These are phyloP conservation scores for Encarsia formosa DNA, from an alignment of 2,888 invertebrate genomes.

Conservation along the genomic window DNA sequence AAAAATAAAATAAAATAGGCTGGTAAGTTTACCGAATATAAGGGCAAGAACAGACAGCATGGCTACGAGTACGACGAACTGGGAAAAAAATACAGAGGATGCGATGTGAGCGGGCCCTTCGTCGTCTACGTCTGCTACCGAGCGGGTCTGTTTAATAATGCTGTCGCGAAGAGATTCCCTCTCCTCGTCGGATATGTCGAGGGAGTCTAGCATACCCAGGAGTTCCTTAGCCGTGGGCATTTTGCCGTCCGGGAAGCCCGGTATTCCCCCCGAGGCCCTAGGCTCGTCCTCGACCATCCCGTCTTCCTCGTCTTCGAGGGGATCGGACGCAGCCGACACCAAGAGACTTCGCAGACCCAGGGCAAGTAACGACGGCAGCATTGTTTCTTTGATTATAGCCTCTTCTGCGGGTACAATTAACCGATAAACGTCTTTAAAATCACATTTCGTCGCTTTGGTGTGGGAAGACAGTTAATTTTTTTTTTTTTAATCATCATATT, in stretches of 20 bases:
- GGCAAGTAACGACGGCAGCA: slow-evolving; percentile 6
- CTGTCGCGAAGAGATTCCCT: slow-evolving; percentile 58
- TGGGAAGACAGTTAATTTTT: too few relatives aligned
- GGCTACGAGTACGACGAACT: slow-evolving; percentile 44
- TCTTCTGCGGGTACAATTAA: background rate
- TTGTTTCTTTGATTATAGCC: background rate
- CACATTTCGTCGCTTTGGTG: too few relatives aligned
- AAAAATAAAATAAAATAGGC: slow-evolving; percentile 1
- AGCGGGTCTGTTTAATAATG: slow-evolving; percentile 36
- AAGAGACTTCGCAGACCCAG: slow-evolving; percentile 6
- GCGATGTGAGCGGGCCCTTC: background rate
- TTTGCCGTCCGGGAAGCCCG: slow-evolving; percentile 31
- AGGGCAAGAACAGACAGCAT: slow-evolving; percentile 36
- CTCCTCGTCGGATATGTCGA: slow-evolving; percentile 61
- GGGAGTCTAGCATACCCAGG: slow-evolving; percentile 57
- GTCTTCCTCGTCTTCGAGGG: slow-evolving; percentile 13
- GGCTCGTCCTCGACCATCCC: slow-evolving; percentile 14
- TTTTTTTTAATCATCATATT: too few relatives aligned
- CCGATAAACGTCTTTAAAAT: too few relatives aligned
- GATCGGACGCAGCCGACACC: background rate
- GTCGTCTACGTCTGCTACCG: background rate
- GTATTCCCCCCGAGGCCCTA: background rate
- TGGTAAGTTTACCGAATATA: slow-evolving; percentile 43
- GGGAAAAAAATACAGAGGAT: slow-evolving; percentile 10
- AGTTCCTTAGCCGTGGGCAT: slow-evolving; percentile 59